phyloP scores from a whole-genome alignment of 64 coral and sea anemone genomes.

The Pocillopora verrucosa region DNA sequence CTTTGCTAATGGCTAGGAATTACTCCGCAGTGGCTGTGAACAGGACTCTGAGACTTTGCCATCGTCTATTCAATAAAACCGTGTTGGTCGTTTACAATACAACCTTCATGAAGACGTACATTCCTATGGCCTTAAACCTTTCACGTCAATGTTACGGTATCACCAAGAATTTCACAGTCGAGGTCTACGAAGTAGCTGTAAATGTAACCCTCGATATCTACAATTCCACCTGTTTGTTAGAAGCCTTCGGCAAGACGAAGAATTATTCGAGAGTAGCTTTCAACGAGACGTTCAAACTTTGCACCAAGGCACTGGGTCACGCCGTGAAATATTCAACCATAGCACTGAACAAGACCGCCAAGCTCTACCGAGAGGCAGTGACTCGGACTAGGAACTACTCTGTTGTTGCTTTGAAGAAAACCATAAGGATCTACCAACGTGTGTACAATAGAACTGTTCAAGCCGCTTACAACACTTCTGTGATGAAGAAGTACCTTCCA shows the following conservation, averaged over 20 bases:
- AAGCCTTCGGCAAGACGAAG: conserved; percentile 41
- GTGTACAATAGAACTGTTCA: conserved; percentile 16
- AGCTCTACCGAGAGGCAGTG: background rate
- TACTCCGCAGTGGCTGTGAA: conserved; percentile 6
- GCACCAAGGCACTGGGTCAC: background rate
- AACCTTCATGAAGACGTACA: conserved; percentile 33
- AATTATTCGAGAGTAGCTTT: conserved; percentile 36
- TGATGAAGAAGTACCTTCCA: conserved; percentile 49
- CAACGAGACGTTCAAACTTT: conserved; percentile 63
- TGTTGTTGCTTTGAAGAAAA: conserved; percentile 46
- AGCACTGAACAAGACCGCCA: conserved; percentile 53
- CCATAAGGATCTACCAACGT: conserved; percentile 44
- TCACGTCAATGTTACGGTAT: conserved; percentile 22
- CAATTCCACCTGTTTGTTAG: conserved; percentile 57
- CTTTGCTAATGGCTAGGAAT: conserved; percentile 39
- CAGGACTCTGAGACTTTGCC: conserved; percentile 45
- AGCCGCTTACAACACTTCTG: background rate
- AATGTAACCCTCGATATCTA: conserved; percentile 73
- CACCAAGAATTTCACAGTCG: conserved; percentile 53
- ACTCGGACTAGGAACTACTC: conserved; percentile 63
- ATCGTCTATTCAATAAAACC: conserved; percentile 34
- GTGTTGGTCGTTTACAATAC: conserved; percentile 54
- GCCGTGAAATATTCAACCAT: conserved; percentile 10
- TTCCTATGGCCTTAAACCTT: conserved; percentile 49
- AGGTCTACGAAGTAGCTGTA: conserved; percentile 11